Conservation (phyloP, 2,113 vertebrate species). For the Corythoichthys haematopterus region DNA sequence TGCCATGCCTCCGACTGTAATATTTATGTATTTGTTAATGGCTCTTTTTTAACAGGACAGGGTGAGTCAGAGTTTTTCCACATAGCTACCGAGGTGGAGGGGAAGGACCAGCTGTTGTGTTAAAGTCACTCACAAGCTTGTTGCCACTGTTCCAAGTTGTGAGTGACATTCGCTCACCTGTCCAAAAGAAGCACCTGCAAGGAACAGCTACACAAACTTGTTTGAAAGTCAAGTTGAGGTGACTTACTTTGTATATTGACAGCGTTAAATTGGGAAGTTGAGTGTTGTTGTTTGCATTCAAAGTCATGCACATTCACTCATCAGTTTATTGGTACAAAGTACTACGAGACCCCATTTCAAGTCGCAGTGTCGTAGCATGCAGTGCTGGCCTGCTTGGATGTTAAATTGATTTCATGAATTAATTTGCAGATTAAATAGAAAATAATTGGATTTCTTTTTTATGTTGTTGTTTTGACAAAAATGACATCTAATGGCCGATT, state of each 20-base stretch:
- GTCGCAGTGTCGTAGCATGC: neutral
- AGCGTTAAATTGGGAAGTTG: slow-evolving; percentile 17
- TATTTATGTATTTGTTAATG: slow-evolving; percentile 64
- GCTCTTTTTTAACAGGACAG: slow-evolving; percentile 50
- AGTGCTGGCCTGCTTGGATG: neutral
- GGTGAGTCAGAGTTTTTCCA: slow-evolving; percentile 69
- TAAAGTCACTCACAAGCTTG: slow-evolving; percentile 24
- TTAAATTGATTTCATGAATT: too few relatives aligned
- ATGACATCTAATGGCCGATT: too few relatives aligned
- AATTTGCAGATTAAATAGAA: too few relatives aligned
- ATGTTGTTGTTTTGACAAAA: too few relatives aligned
- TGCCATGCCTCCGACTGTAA: slow-evolving; percentile 51
- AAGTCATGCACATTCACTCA: neutral
- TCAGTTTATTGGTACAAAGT: neutral
- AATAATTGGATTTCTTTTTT: too few relatives aligned
- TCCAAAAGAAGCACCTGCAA: slow-evolving; percentile 48
- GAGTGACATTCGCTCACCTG: slow-evolving; percentile 61
- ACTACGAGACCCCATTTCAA: neutral
- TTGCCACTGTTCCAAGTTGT: slow-evolving; percentile 45
- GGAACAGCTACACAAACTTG: slow-evolving; percentile 34
- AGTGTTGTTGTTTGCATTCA: neutral
- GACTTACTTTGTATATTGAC: slow-evolving; percentile 33
- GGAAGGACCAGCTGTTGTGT: slow-evolving; percentile 45
- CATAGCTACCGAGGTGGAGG: slow-evolving; percentile 46
- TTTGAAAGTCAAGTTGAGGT: slow-evolving; percentile 34